These are phyloP conservation scores for Andricus curvator DNA, from an alignment of 2,888 invertebrate genomes.

Conservation along the genomic window DNA sequence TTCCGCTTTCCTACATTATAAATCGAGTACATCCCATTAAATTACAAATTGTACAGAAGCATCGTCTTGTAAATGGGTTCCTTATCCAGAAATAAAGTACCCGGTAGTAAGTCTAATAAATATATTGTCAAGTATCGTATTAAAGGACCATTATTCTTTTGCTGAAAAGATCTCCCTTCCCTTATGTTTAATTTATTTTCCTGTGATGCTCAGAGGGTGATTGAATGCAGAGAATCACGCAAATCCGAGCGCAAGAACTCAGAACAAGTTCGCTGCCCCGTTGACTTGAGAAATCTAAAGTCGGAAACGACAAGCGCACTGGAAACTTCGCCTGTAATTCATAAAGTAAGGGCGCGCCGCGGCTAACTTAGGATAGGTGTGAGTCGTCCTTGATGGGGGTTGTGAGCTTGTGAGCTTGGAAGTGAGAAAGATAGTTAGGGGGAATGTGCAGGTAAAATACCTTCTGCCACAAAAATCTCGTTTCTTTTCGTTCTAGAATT, in stretches of 20 bases:
- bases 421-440: constrained; percentile 2
- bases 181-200: constrained; percentile 6
- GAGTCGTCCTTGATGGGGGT: constrained; percentile 46
- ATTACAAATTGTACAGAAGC: too few relatives aligned
- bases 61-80: too few relatives aligned
- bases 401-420: not conserved
- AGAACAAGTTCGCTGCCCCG: not conserved
- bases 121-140: not conserved
- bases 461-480: not conserved
- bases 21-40: too few relatives aligned
- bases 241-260: constrained; percentile 23
- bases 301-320: constrained; percentile 45
- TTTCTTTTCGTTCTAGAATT: not conserved
- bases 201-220: not conserved
- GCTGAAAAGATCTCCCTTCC: not conserved
- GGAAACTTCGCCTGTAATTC: constrained; percentile 63
- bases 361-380: constrained; percentile 51
- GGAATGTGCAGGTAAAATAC: not conserved
- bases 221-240: constrained; percentile 18
- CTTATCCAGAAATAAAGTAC: too few relatives aligned
- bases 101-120: too few relatives aligned
- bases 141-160: not conserved
- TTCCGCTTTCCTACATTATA: too few relatives aligned
- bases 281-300: constrained; percentile 33
- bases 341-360: constrained; percentile 58